phyloP scores from a whole-genome alignment of 2,797 vertebrate species.

The Pangasius larnaudii region DNA sequence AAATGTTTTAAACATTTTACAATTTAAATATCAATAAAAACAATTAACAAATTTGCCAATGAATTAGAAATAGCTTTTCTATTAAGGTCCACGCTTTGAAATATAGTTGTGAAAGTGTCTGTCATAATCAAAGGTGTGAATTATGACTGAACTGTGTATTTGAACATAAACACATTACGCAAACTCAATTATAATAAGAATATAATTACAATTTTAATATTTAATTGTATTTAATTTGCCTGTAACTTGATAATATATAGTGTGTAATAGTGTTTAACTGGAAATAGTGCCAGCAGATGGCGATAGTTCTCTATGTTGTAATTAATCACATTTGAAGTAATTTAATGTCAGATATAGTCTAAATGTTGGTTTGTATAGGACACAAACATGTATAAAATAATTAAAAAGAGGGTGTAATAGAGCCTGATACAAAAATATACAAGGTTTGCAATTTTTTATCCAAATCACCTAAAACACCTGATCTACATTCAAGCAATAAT shows the following conservation, averaged over 20 bases:
- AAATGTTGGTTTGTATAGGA: neutral
- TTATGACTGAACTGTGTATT: neutral
- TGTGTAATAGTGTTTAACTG: neutral
- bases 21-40: neutral
- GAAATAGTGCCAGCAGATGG: slow-evolving; percentile 46
- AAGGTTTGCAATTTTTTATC: neutral
- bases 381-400: neutral
- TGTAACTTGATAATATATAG: too few species aligned
- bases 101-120: neutral
- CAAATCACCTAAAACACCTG: neutral
- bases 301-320: slow-evolving; percentile 11
- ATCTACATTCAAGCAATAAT: neutral
- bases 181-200: neutral
- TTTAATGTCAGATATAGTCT: neutral
- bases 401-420: neutral
- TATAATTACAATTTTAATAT: too few species aligned
- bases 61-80: neutral
- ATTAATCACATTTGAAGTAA: neutral
- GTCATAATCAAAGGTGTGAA: neutral
- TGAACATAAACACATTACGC: neutral
- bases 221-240: neutral
- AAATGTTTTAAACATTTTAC: neutral
- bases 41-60: too few species aligned
- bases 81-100: neutral
- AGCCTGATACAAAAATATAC: neutral